Base-by-base conservation (phyloP, 2,888 invertebrate genomes). In the Lobophora halterata region DNA sequence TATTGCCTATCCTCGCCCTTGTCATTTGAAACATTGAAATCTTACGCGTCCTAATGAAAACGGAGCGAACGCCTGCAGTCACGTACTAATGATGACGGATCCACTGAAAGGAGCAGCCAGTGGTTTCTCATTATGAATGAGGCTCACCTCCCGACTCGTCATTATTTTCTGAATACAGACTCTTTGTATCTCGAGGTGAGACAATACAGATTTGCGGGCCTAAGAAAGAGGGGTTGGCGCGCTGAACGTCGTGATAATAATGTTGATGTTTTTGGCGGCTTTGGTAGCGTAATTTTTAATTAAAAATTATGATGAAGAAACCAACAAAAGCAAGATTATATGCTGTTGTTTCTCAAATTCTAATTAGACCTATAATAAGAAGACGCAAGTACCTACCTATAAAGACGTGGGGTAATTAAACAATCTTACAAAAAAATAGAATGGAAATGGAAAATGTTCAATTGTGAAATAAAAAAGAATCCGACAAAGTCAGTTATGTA, bases 11-110 rank as follows among this genome's bases (percentile, higher is more conserved):
- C 49, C 49, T 38, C 53, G 41, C 62, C 56, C 70, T 71, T 73
- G 72, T 73, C 67, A 66, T 75, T 71, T 65, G 68, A 72, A 78
- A 75, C 74, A 75, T 77, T 69, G 77, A n/a, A n/a, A n/a, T n/a
- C n/a, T n/a, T n/a, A n/a, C n/a, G 66, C 56, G 71, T 80, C 74
- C 74, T 77, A 83, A 81, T 83, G 83, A 82, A 81, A 80, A 73
- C 75, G 60, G 65, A 55, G 53, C 65, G 78, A 55, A 53, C 65
- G 78, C 81, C 77, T 58, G 67, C 57, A 80, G 80, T 75, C 58
- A 55, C 64, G 58, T 74, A 57, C 77, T 85, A 83, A 85, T 83
- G 83, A 86, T 78, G 79, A 79, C 79, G 73, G 75, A 79, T 79
- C 72, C 68, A 49, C 65, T 76, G 76, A 81, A 80, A 79, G 76